These are phyloP conservation scores for Laothoe populi DNA, from an alignment of 2,888 invertebrate genomes.

Conservation along the genomic window DNA sequence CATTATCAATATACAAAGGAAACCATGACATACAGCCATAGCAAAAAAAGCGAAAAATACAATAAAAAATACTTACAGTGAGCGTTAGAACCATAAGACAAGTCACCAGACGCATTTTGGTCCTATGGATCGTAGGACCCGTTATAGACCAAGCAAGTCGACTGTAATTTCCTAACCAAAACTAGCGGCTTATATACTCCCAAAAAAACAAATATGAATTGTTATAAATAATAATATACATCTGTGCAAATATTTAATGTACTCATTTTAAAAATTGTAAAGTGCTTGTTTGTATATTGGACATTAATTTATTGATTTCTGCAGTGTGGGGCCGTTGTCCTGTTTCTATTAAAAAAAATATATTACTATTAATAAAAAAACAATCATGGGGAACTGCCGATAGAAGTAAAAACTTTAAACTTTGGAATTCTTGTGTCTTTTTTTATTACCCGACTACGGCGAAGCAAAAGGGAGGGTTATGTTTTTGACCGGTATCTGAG, in stretches of 20 bases:
- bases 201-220: not conserved
- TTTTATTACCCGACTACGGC: no score
- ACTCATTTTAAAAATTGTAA: not conserved
- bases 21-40: no score
- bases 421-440: no score
- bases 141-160: not conserved
- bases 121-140: not conserved
- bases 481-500: no score
- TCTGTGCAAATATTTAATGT: not conserved
- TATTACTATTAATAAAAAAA: no score
- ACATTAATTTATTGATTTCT: not conserved
- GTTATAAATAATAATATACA: not conserved
- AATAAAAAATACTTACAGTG: conserved; percentile 2
- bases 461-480: no score
- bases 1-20: no score
- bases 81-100: not conserved
- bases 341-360: no score
- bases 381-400: no score
- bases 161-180: not conserved
- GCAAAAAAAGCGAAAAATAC: no score
- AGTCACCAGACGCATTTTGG: not conserved
- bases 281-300: not conserved
- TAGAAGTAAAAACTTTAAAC: no score
- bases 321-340: not conserved
- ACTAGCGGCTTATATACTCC: not conserved